These are phyloP conservation scores for Plecturocebus donacophilus DNA, from an alignment of 2,113 vertebrate species.

Conservation along the genomic window DNA sequence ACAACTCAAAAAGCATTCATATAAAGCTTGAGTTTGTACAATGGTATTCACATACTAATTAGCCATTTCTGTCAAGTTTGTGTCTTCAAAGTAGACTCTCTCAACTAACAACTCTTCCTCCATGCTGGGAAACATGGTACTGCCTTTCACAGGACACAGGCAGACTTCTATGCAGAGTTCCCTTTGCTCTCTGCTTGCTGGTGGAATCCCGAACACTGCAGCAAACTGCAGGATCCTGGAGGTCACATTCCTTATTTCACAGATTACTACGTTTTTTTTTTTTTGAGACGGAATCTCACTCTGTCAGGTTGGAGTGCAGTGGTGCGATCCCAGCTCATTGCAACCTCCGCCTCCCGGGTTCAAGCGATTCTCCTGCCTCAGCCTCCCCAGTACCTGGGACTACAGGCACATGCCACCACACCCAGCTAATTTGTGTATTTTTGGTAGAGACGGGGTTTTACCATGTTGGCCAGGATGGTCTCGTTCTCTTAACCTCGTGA, in stretches of 20 bases:
- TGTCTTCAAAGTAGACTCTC: conserved; percentile 21
- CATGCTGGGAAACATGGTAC: neutral
- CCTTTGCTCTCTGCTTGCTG: neutral
- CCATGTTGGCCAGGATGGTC: no score
- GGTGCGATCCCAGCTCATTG: no score
- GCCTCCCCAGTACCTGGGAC: no score
- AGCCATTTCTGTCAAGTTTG: neutral
- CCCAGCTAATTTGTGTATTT: no score
- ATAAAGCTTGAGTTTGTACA: neutral
- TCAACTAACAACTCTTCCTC: neutral
- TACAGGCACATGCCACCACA: no score
- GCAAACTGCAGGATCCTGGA: neutral
- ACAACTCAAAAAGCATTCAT: neutral
- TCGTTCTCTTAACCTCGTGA: no score
- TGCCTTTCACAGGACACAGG: conserved; percentile 9
- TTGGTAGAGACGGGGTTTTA: no score
- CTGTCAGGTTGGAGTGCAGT: no score
- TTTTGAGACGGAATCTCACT: no score
- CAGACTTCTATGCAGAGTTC: neutral
- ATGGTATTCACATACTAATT: neutral
- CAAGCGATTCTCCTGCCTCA: no score
- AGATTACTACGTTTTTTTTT: neutral
- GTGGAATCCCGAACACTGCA: conserved; percentile 9
- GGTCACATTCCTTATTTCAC: conserved; percentile 13
- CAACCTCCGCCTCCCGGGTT: no score